A percentile compares a stretch with the other conserved stretches of the same genome.
These are phyloP conservation scores for Hydropsyche tenuis DNA, from an alignment of 1,140 invertebrate genomes.

Conservation along the genomic window DNA sequence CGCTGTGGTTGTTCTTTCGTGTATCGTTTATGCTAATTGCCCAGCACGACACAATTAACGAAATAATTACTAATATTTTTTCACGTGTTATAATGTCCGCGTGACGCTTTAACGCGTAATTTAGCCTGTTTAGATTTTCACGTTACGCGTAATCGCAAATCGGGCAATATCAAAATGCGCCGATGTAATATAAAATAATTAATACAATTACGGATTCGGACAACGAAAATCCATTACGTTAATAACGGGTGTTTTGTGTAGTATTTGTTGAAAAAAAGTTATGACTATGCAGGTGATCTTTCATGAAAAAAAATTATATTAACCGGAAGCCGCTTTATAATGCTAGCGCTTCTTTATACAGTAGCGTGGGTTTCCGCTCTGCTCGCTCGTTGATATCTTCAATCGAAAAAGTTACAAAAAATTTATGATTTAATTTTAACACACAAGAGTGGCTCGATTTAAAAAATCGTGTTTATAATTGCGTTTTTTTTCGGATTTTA, in stretches of 20 bases:
- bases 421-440: no score
- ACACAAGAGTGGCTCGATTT: no score
- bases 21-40: conserved; percentile 22
- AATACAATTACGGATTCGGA: background rate
- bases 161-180: no score
- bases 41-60: conserved; percentile 16
- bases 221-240: conserved; percentile 9
- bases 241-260: conserved; percentile 9
- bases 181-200: background rate
- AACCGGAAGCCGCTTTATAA: conserved; percentile 26
- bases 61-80: conserved; percentile 4
- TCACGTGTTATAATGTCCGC: no score
- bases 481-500: no score
- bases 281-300: conserved; percentile 20
- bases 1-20: background rate
- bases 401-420: background rate
- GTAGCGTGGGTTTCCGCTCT: conserved; percentile 18
- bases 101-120: no score
- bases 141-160: no score
- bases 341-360: conserved; percentile 4
- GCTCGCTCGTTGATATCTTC: conserved; percentile 23
- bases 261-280: background rate
- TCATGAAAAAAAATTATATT: background rate
- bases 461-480: no score
- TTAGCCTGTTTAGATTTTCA: no score